Percentiles rank a stretch among this genome's conserved stretches.
Conservation (phyloP, 37 sponge, comb jelly and placozoan genomes). For the Halichondria panicea region DNA sequence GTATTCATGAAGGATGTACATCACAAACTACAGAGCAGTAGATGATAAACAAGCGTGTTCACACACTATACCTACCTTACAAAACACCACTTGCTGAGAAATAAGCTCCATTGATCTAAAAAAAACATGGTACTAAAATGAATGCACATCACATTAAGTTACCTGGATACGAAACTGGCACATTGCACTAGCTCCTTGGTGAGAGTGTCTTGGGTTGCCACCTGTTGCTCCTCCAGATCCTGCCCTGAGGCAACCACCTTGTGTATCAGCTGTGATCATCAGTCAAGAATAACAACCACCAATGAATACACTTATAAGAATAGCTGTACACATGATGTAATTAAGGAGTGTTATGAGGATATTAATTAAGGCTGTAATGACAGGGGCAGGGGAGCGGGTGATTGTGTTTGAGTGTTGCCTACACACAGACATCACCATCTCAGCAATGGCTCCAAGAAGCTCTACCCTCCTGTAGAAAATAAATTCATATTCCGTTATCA, state of each 20-base stretch:
- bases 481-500: not conserved
- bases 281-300: not conserved
- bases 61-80: conserved; percentile 11
- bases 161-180: not conserved
- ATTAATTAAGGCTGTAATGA: conserved; percentile 27
- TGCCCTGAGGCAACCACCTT: too few species aligned
- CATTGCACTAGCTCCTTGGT: not conserved
- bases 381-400: conserved; percentile 4
- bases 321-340: not conserved
- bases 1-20: conserved; percentile 14
- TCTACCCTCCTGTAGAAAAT: not conserved
- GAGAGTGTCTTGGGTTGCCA: too few species aligned
- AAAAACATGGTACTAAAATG: not conserved
- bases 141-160: not conserved
- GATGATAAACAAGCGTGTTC: not conserved
- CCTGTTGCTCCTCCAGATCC: too few species aligned
- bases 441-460: conserved; percentile 5
- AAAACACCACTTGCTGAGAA: conserved; percentile 2
- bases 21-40: conserved; percentile 4
- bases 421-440: conserved; percentile 19
- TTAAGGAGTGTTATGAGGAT: conserved; percentile 4
- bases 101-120: conserved; percentile 14
- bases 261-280: too few species aligned
- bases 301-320: not conserved
- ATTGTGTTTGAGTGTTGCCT: conserved; percentile 15